Conservation (phyloP, 2,888 invertebrate genomes). For the Noctua comes region DNA sequence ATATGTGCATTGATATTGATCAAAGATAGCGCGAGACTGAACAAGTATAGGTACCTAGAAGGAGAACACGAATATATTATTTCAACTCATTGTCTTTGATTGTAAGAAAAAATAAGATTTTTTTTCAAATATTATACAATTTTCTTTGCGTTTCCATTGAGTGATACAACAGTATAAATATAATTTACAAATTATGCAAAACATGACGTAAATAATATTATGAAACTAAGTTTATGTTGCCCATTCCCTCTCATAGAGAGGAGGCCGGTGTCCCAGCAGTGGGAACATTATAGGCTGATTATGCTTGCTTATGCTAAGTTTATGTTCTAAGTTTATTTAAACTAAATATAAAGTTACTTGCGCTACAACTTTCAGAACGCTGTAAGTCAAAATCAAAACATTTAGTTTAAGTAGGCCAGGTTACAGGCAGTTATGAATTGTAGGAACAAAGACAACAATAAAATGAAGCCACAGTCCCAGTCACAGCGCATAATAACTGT, state of each 20-base stretch:
- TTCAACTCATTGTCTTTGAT: not conserved
- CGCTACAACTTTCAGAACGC: not conserved
- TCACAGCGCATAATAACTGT: no score
- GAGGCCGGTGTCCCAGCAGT: no score
- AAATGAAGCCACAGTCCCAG: no score
- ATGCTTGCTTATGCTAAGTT: no score
- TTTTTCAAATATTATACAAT: not conserved
- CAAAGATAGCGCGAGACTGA: not conserved
- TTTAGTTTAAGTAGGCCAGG: no score
- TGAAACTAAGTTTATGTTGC: no score
- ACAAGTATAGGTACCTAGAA: not conserved
- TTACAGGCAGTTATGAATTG: no score
- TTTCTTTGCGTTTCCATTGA: not conserved
- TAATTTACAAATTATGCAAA: not conserved
- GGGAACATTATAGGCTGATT: no score
- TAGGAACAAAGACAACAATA: no score
- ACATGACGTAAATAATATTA: not conserved
- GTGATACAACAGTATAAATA: not conserved
- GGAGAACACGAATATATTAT: not conserved
- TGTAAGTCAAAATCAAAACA: not conserved
- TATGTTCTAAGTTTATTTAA: no score
- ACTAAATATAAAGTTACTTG: not conserved
- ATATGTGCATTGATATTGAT: constrained; percentile 27
- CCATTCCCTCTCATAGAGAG: no score
- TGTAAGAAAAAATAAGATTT: no score